A percentile compares a stretch with the other conserved stretches of the same genome.
Conservation (phyloP, 1,140 invertebrate genomes). For the Saccostrea glomerata region DNA sequence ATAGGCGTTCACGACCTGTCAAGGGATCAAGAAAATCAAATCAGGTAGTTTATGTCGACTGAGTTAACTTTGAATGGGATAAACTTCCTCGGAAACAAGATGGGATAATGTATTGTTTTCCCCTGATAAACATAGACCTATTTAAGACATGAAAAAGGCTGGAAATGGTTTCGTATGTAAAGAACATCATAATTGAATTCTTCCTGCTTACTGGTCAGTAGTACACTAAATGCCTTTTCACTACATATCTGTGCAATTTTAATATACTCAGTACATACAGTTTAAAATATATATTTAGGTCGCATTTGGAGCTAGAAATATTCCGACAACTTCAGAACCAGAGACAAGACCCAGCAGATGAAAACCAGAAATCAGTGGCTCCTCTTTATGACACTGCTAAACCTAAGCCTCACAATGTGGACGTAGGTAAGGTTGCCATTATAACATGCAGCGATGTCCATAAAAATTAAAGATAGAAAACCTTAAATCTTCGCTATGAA, state of each 20-base stretch:
- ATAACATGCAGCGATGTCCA: too few species aligned
- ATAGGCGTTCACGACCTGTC: conserved; percentile 68
- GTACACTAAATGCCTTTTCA: too few species aligned
- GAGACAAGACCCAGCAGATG: conserved; percentile 53
- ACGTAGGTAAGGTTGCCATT: not conserved
- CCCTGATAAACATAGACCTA: too few species aligned
- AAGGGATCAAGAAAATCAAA: conserved; percentile 73
- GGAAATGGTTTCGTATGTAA: too few species aligned
- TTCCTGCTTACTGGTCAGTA: too few species aligned
- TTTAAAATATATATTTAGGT: conserved; percentile 53
- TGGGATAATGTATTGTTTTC: too few species aligned
- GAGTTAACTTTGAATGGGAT: too few species aligned
- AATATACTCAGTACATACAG: not conserved
- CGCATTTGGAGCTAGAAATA: conserved; percentile 75
- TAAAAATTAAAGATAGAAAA: not conserved
- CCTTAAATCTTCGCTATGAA: too few species aligned
- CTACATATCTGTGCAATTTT: too few species aligned
- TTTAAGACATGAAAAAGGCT: not conserved
- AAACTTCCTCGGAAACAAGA: too few species aligned
- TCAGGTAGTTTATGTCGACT: conserved; percentile 61
- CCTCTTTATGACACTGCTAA: too few species aligned
- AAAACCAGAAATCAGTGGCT: not conserved
- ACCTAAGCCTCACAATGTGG: not conserved
- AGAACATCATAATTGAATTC: too few species aligned
- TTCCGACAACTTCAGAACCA: conserved; percentile 76